Evolutionary conservation across 2,797 vertebrate genomes (phyloP).

Genomic region (Zalophus californianus): DNA sequence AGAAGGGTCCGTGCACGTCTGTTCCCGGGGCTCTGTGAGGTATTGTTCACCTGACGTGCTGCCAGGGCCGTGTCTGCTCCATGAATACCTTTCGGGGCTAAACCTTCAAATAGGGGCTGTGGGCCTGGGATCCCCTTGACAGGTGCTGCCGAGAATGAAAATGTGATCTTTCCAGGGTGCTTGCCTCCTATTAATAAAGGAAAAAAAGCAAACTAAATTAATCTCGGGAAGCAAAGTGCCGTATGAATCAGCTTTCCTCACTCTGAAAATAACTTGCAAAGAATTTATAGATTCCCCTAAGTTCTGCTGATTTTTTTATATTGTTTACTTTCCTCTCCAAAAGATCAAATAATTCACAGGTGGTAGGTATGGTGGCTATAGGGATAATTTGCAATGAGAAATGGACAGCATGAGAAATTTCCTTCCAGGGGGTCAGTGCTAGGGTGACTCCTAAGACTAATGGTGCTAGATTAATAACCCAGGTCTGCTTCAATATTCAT

Average conservation of each 20-base stretch:
- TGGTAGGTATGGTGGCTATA: slow-evolving; percentile 71
- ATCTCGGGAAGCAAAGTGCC: slow-evolving; percentile 79
- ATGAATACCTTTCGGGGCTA: slow-evolving; percentile 4
- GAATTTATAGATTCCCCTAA: slow-evolving; percentile 84
- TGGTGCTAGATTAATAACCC: slow-evolving; percentile 71
- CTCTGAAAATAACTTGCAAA: slow-evolving; percentile 82
- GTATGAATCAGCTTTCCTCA: slow-evolving; percentile 78
- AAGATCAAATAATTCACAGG: slow-evolving; percentile 77
- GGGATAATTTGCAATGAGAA: slow-evolving; percentile 79
- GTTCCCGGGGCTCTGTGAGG: neutral
- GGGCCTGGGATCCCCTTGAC: slow-evolving; percentile 72
- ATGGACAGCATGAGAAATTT: slow-evolving; percentile 67
- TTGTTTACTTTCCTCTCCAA: slow-evolving; percentile 83
- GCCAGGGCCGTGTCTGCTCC: neutral
- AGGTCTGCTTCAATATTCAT: slow-evolving; percentile 75
- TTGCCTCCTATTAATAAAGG: slow-evolving; percentile 77
- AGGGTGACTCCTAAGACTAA: slow-evolving; percentile 65
- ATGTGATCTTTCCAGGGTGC: slow-evolving; percentile 73
- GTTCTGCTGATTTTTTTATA: slow-evolving; percentile 84
- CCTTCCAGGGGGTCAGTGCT: slow-evolving; percentile 65
- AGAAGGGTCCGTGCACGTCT: neutral
- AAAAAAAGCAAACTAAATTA: slow-evolving; percentile 73
- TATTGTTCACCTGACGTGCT: fast-evolving
- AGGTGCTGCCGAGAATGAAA: slow-evolving; percentile 61
- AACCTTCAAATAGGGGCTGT: slow-evolving; percentile 43